phyloP scores from a whole-genome alignment of 2,888 invertebrate genomes.

The Drosophila sordidapex region DNA sequence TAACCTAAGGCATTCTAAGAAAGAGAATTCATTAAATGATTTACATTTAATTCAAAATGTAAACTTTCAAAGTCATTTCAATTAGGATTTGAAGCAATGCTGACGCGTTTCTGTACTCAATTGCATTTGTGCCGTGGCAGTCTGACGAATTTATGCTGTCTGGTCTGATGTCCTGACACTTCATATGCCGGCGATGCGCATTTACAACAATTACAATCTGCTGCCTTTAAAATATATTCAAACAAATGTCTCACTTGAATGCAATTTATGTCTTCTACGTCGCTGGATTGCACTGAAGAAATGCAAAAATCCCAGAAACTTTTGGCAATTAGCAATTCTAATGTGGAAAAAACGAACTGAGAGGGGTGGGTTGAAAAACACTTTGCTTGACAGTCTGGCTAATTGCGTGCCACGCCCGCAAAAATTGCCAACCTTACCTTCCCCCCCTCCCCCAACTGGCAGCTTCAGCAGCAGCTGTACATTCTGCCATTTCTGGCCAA shows the following conservation, averaged over 20 bases:
- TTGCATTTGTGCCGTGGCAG: conserved; percentile 21
- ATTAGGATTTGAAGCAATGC: not conserved
- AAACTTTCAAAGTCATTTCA: not conserved
- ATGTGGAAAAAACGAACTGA: conserved; percentile 52
- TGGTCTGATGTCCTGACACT: conserved; percentile 3
- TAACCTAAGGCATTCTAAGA: not conserved
- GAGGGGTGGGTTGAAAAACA: conserved; percentile 52
- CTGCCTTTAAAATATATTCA: conserved; percentile 50
- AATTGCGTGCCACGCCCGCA: conserved; percentile 69
- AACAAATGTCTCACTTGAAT: conserved; percentile 67
- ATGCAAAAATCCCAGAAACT: conserved; percentile 66
- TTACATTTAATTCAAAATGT: not conserved
- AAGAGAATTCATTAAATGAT: not conserved
- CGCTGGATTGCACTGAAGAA: conserved; percentile 66
- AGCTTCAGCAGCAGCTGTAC: conserved; percentile 27
- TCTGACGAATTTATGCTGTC: conserved; percentile 2
- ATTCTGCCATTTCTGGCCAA: conserved; percentile 29
- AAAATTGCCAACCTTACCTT: conserved; percentile 19
- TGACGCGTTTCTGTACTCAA: conserved; percentile 2
- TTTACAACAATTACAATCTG: conserved; percentile 50
- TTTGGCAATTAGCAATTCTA: conserved; percentile 80
- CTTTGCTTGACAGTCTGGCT: conserved; percentile 74
- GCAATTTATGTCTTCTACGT: conserved; percentile 63
- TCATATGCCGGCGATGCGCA: not conserved
- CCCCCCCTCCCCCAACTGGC: not conserved